phyloP scores from a whole-genome alignment of 1,140 invertebrate species.

The Cydia splendana region DNA sequence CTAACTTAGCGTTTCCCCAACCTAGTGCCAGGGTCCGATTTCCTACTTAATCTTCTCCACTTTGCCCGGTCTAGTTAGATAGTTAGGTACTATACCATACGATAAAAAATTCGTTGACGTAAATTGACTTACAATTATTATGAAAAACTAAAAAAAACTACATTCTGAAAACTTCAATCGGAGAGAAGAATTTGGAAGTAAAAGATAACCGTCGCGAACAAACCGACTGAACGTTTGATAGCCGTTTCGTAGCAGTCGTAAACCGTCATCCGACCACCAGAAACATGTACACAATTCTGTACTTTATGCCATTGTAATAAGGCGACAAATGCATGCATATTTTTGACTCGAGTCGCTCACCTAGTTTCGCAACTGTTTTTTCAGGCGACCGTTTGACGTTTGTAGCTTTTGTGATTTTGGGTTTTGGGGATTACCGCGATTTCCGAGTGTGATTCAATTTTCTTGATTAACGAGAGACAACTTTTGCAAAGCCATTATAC shows the following conservation, averaged over 20 bases:
- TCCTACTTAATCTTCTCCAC: too few relatives aligned
- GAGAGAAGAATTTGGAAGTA: not conserved
- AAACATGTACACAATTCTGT: not conserved
- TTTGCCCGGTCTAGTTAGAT: too few relatives aligned
- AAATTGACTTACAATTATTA: too few relatives aligned
- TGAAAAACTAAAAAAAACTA: too few relatives aligned
- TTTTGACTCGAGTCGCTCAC: not conserved
- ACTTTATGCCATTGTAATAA: not conserved
- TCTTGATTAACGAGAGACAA: too few relatives aligned
- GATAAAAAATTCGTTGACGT: too few relatives aligned
- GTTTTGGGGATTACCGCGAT: not conserved
- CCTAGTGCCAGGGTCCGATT: too few relatives aligned
- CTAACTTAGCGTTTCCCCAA: too few relatives aligned
- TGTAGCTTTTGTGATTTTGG: not conserved
- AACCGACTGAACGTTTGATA: not conserved
- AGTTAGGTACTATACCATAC: too few relatives aligned
- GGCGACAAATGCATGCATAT: not conserved
- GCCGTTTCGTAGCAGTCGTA: not conserved
- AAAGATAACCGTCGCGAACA: not conserved
- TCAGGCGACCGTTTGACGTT: not conserved
- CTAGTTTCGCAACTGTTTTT: conserved; percentile 1
- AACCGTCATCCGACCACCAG: not conserved
- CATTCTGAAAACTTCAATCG: too few relatives aligned
- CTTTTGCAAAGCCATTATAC: too few relatives aligned
- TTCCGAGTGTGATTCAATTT: not conserved